These are phyloP conservation scores for Enchytraeus crypticus DNA, from an alignment of 2,888 invertebrate species.

Conservation along the genomic window DNA sequence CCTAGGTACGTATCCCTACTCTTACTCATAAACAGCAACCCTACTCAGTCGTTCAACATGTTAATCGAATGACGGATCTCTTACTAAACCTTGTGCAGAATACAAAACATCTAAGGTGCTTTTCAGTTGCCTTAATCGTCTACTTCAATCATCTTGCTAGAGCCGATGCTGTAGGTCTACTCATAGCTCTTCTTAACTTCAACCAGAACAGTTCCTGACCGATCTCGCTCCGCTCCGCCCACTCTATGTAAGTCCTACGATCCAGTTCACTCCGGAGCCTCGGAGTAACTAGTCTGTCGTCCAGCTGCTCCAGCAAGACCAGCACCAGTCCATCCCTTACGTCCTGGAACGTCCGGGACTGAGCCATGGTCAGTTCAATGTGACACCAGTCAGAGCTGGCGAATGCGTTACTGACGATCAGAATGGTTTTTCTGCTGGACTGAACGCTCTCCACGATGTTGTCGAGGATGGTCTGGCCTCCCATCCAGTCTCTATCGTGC, in stretches of 20 bases:
- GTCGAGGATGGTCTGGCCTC: slow-evolving; percentile 62
- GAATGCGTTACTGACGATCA: slow-evolving; percentile 60
- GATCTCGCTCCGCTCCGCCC: slow-evolving; percentile 1
- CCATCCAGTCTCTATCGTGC: slow-evolving; percentile 65
- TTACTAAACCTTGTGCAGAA: too few species aligned
- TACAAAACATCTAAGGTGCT: too few species aligned
- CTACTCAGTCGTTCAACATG: too few species aligned
- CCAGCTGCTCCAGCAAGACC: slow-evolving; percentile 60
- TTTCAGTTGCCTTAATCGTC: too few species aligned
- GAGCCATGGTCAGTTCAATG: slow-evolving; percentile 64
- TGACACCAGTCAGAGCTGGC: slow-evolving; percentile 65
- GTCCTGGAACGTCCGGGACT: slow-evolving; percentile 51
- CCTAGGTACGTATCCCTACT: too few species aligned
- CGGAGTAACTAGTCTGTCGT: slow-evolving; percentile 56
- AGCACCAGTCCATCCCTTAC: slow-evolving; percentile 59
- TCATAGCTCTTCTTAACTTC: background rate
- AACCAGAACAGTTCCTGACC: slow-evolving; percentile 10
- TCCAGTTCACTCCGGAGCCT: slow-evolving; percentile 49
- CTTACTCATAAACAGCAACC: too few species aligned
- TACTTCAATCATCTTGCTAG: too few species aligned
- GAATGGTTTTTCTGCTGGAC: slow-evolving; percentile 58
- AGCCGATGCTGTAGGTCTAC: too few species aligned
- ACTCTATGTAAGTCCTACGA: slow-evolving; percentile 6
- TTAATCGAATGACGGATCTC: too few species aligned
- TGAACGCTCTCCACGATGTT: slow-evolving; percentile 67